These are phyloP conservation scores for Chiloscyllium punctatum DNA, from an alignment of 2,797 vertebrate species.

Conservation along the genomic window DNA sequence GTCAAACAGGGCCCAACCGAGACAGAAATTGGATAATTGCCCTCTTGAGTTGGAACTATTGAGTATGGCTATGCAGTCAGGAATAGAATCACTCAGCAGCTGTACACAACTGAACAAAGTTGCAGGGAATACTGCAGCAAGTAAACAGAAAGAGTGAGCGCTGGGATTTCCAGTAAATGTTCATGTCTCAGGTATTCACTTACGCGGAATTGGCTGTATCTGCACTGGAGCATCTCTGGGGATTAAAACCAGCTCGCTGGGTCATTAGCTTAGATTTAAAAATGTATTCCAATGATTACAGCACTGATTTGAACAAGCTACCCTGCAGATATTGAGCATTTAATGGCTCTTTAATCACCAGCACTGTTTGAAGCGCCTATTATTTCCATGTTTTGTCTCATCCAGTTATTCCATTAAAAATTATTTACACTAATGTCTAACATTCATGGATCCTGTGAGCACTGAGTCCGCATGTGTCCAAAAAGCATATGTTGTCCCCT, in stretches of 20 bases:
- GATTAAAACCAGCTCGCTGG: neutral
- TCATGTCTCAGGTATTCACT: slow-evolving; percentile 24
- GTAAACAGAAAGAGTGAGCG: neutral
- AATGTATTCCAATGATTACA: slow-evolving; percentile 21
- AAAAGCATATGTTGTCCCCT: neutral
- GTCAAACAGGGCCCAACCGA: neutral
- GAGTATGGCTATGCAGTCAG: neutral
- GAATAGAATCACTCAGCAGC: neutral
- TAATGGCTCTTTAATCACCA: slow-evolving; percentile 15
- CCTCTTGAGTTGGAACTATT: neutral
- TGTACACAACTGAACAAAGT: neutral
- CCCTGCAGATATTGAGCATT: slow-evolving; percentile 31
- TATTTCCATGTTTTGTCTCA: slow-evolving; percentile 8
- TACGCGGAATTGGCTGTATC: slow-evolving; percentile 21
- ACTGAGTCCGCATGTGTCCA: no score
- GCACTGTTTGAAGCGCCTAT: neutral
- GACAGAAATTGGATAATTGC: neutral
- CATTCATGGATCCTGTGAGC: neutral
- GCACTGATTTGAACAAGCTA: slow-evolving; percentile 32
- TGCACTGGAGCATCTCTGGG: neutral
- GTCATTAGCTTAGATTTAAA: slow-evolving; percentile 31
- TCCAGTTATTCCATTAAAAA: neutral
- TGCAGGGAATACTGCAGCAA: neutral
- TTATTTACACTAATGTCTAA: neutral
- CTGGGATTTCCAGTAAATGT: slow-evolving; percentile 17